These are phyloP conservation scores for Parapsyche elsis DNA, from an alignment of 1,140 invertebrate genomes.

Conservation along the genomic window DNA sequence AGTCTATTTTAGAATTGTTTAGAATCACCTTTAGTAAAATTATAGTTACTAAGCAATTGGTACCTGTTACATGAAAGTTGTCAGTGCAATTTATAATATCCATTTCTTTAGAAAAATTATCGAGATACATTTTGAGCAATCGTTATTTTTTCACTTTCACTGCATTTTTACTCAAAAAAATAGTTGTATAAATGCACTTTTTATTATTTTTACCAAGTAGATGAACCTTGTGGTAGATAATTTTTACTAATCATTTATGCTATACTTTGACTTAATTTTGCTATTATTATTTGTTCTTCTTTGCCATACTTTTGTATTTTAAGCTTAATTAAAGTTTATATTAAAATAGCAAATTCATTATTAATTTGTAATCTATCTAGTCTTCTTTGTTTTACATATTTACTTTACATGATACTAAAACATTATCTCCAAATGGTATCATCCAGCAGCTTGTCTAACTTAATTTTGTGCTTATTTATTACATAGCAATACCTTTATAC, in stretches of 20 bases:
- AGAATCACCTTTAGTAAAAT: conserved; percentile 4
- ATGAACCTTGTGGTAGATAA: too few species aligned
- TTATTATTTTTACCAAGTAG: neutral
- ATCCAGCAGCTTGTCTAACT: neutral
- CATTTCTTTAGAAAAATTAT: too few species aligned
- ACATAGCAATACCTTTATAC: neutral
- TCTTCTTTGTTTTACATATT: neutral
- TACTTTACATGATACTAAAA: neutral
- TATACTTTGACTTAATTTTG: too few species aligned
- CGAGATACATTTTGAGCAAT: too few species aligned
- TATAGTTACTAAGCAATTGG: conserved; percentile 4
- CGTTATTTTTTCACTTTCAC: too few species aligned
- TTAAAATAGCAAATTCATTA: too few species aligned
- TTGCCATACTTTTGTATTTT: too few species aligned
- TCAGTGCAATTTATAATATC: too few species aligned
- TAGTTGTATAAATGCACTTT: neutral
- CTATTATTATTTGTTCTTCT: too few species aligned
- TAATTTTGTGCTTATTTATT: neutral
- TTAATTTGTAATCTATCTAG: conserved; percentile 1
- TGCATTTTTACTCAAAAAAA: too few species aligned
- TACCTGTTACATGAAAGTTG: conserved; percentile 10
- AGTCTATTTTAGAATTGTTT: neutral
- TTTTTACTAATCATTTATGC: too few species aligned
- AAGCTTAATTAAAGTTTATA: too few species aligned
- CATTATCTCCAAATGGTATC: conserved; percentile 14